phyloP scores from a whole-genome alignment of 2,113 vertebrate species.

The Zosterops japonicus region DNA sequence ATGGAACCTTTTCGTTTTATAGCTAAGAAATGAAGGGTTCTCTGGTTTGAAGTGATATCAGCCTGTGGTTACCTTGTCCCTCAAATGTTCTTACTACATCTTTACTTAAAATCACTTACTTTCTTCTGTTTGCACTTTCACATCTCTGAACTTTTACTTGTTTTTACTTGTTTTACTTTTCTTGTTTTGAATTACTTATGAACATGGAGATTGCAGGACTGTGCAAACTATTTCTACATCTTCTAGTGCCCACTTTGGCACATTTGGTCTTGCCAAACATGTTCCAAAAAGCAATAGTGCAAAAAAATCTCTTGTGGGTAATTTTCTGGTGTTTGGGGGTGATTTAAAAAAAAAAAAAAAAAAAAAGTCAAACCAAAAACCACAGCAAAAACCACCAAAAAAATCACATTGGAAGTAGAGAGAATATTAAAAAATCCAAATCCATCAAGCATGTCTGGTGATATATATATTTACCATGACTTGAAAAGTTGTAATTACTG shows the following conservation, averaged over 20 bases:
- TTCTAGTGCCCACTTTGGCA: background rate
- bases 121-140: background rate
- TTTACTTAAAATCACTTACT: background rate
- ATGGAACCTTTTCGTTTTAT: background rate
- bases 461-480: background rate
- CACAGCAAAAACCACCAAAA: background rate
- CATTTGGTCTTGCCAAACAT: background rate
- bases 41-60: background rate
- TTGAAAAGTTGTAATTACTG: background rate
- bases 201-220: background rate
- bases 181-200: background rate
- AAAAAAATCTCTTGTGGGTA: background rate
- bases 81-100: background rate
- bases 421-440: background rate
- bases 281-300: background rate
- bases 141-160: background rate
- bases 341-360: background rate
- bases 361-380: background rate
- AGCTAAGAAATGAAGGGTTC: background rate
- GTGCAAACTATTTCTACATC: background rate
- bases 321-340: background rate
- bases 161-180: background rate
- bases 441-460: background rate
- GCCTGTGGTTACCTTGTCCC: background rate
- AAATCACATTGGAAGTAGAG: accelerated